A percentile compares a stretch with the other conserved stretches of the same genome.
phyloP scores from a whole-genome alignment of 2,888 invertebrate species.

The Drosophila prolongata region DNA sequence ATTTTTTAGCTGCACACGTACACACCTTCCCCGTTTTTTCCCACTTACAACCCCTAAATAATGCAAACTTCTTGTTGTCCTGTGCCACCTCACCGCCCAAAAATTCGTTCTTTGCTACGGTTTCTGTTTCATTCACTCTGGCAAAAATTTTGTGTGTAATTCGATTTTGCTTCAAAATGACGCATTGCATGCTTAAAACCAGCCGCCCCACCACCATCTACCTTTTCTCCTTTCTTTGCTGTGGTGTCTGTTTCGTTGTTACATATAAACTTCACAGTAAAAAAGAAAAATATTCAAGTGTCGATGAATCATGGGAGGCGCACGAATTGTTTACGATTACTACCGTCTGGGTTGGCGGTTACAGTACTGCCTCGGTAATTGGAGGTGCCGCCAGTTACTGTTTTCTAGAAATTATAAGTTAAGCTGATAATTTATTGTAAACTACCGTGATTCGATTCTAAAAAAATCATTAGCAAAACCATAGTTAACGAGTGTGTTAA shows the following conservation, averaged over 20 bases:
- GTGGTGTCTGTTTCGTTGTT: constrained; percentile 46
- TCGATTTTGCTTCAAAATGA: constrained; percentile 73
- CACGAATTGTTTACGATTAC: constrained; percentile 22
- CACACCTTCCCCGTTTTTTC: constrained; percentile 9
- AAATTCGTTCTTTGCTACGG: constrained; percentile 62
- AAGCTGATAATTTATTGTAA: neutral
- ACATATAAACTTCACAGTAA: constrained; percentile 59
- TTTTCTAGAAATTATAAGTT: constrained; percentile 1
- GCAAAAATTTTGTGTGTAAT: constrained; percentile 57
- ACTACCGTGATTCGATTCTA: neutral
- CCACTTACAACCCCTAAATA: constrained; percentile 65
- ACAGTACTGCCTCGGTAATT: constrained; percentile 23
- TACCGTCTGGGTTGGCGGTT: constrained; percentile 5
- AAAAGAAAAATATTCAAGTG: constrained; percentile 23
- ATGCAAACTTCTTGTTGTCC: constrained; percentile 53
- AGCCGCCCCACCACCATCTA: constrained; percentile 2
- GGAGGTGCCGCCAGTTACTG: constrained; percentile 10
- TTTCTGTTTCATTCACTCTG: constrained; percentile 73
- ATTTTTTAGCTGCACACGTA: constrained; percentile 32
- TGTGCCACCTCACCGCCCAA: constrained; percentile 19
- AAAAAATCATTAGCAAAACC: neutral
- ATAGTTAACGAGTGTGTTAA: too few species aligned
- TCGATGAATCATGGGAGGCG: constrained; percentile 34
- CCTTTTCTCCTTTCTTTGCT: constrained; percentile 8
- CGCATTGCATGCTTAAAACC: constrained; percentile 56